phyloP scores from a whole-genome alignment of 1,140 invertebrate genomes.

The Scylla paramamosain region DNA sequence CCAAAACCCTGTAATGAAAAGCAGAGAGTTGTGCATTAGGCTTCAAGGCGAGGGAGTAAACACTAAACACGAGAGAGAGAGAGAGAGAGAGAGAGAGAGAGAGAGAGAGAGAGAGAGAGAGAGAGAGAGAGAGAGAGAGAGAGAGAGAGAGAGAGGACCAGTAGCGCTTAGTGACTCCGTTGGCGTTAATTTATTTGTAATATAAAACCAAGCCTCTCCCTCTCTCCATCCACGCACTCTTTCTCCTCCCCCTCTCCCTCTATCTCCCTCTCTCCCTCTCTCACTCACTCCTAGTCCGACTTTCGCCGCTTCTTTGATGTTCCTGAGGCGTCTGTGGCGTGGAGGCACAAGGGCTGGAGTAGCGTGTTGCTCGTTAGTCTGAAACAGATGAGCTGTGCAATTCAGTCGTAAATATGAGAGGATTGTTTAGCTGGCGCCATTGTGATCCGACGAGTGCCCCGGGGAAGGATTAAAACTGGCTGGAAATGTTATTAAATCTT shows the following conservation, averaged over 20 bases:
- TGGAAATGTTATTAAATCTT: too few relatives aligned
- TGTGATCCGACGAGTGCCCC: too few relatives aligned
- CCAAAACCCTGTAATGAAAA: not conserved
- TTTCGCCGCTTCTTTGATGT: constrained; percentile 34
- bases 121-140: too few relatives aligned
- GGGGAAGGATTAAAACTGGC: too few relatives aligned
- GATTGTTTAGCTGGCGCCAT: too few relatives aligned
- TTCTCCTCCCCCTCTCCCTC: not conserved
- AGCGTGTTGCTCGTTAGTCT: not conserved
- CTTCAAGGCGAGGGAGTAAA: too few relatives aligned
- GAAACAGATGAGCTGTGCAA: constrained; percentile 9
- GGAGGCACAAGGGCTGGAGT: not conserved
- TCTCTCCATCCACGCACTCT: not conserved
- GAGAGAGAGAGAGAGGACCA: too few relatives aligned
- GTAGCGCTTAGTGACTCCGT: too few relatives aligned
- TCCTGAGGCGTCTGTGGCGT: not conserved
- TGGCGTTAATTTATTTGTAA: too few relatives aligned
- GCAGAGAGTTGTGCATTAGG: too few relatives aligned
- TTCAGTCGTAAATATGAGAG: constrained; percentile 29
- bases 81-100: too few relatives aligned
- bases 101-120: too few relatives aligned
- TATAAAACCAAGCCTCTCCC: not conserved
- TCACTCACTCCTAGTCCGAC: not conserved
- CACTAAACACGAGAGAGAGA: not conserved
- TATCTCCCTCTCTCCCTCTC: not conserved